A percentile compares a stretch with the other conserved stretches of the same genome.
phyloP scores from a whole-genome alignment of 2,797 vertebrate species.

The Crax fasciolata region DNA sequence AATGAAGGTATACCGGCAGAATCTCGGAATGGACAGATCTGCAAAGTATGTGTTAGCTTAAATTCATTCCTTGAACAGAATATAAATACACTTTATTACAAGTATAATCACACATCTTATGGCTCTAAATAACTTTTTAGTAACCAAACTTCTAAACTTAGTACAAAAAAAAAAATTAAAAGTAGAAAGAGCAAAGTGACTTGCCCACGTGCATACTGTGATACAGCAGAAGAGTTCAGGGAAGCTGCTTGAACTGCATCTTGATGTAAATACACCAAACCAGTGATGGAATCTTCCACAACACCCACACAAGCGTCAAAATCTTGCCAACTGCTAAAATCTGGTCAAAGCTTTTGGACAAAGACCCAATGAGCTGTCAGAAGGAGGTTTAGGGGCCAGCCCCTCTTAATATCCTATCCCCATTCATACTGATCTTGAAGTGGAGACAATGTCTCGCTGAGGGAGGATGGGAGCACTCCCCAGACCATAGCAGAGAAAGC shows the following conservation, averaged over 20 bases:
- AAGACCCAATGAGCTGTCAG: background rate
- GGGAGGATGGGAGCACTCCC: background rate
- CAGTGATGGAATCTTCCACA: background rate
- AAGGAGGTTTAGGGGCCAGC: background rate
- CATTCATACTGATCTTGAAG: background rate
- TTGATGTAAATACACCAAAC: background rate
- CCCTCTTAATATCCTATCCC: background rate
- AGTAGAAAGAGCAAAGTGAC: background rate
- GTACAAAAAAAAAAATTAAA: background rate
- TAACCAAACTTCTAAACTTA: background rate
- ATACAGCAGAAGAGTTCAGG: background rate
- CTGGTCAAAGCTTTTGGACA: background rate
- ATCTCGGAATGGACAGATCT: background rate
- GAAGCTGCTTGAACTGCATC: background rate
- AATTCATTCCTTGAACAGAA: background rate
- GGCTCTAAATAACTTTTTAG: background rate
- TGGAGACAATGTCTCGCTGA: rapidly evolving
- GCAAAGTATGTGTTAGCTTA: background rate
- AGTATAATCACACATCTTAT: background rate
- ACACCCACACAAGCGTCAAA: background rate
- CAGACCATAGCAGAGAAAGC: background rate
- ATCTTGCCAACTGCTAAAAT: background rate
- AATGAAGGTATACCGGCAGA: background rate
- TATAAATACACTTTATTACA: background rate
- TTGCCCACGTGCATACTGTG: background rate